phyloP scores from a whole-genome alignment of 2,113 vertebrate genomes.

The Rhineura floridana region DNA sequence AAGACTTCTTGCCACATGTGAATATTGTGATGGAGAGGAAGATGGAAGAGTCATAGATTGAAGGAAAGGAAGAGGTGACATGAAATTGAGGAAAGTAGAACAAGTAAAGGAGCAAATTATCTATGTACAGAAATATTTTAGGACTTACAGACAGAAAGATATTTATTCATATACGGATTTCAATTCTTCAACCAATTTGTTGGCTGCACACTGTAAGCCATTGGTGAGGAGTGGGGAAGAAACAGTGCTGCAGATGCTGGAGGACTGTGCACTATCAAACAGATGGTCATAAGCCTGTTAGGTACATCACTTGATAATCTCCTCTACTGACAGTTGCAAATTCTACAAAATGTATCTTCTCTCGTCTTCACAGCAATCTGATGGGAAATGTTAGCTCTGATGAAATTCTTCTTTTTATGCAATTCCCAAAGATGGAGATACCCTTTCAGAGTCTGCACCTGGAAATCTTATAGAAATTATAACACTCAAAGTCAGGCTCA shows the following conservation, averaged over 20 bases:
- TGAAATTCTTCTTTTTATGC: neutral
- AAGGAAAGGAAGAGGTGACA: neutral
- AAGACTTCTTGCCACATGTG: neutral
- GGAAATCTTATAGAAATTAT: neutral
- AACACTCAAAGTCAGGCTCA: neutral
- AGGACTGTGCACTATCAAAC: neutral
- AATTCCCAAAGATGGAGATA: too few species aligned
- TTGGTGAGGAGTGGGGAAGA: too few species aligned
- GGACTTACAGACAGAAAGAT: neutral
- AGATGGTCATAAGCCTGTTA: neutral
- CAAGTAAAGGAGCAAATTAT: neutral
- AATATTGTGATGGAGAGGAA: neutral
- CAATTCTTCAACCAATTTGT: neutral
- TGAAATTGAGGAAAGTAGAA: neutral
- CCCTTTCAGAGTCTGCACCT: too few species aligned
- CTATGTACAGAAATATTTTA: neutral
- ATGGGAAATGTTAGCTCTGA: neutral
- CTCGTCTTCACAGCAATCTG: too few species aligned
- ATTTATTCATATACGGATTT: neutral
- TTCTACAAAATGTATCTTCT: too few species aligned
- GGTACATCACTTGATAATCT: too few species aligned
- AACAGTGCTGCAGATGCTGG: neutral
- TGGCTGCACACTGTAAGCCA: neutral
- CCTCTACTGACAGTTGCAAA: too few species aligned
- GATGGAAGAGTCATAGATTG: too few species aligned